phyloP scores from a whole-genome alignment of 1,140 invertebrate species.

The Drosophila tropicalis region DNA sequence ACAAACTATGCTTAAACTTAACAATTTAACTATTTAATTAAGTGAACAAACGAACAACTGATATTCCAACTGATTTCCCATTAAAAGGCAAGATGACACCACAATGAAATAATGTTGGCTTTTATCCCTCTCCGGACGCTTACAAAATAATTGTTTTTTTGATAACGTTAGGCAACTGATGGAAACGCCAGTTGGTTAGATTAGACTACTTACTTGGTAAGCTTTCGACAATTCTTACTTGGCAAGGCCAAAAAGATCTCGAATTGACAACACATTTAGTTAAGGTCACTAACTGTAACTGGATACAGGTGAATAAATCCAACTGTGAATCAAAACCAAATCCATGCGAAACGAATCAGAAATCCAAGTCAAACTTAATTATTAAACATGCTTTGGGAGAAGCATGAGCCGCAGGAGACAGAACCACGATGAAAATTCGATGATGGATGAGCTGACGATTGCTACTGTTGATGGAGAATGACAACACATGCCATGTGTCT shows the following conservation, averaged over 20 bases:
- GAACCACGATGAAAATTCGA: conserved; percentile 40
- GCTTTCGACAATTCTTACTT: no score
- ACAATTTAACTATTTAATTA: conserved; percentile 67
- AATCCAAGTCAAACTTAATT: conserved; percentile 63
- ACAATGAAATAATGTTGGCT: no score
- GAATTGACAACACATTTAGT: no score
- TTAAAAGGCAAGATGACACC: background rate
- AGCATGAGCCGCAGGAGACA: conserved; percentile 12
- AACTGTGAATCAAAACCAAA: conserved; percentile 16
- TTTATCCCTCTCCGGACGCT: no score
- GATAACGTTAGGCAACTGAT: no score
- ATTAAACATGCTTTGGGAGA: conserved; percentile 44
- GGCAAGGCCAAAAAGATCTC: no score
- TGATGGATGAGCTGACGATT: conserved; percentile 73
- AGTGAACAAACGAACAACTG: conserved; percentile 40
- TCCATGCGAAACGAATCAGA: conserved; percentile 24
- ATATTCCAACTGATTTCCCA: conserved; percentile 11
- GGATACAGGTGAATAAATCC: background rate
- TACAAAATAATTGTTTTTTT: no score
- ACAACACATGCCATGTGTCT: conserved; percentile 11
- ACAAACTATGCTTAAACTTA: conserved; percentile 20
- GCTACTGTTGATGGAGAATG: conserved; percentile 13
- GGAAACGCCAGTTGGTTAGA: no score
- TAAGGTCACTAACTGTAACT: background rate
- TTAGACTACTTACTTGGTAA: no score